Evolutionary conservation across 2,797 vertebrate genomes (phyloP).

Genomic region (Glyptemys insculpta): DNA sequence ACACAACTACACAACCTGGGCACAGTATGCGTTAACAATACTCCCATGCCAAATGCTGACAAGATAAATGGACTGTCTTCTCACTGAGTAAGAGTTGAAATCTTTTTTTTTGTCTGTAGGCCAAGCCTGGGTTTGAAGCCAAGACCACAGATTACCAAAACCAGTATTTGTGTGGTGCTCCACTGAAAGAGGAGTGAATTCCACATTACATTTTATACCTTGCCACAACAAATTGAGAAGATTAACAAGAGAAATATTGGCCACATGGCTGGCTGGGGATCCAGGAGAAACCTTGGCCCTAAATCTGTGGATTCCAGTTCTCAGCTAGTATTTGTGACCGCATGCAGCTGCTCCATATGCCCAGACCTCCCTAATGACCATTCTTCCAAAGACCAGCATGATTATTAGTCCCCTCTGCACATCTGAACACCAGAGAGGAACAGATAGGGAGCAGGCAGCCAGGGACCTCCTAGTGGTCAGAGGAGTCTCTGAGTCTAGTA

Average conservation of each 20-base stretch:
- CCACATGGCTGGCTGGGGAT: neutral
- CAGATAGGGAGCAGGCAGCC: neutral
- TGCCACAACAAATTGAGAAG: neutral
- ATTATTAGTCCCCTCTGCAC: neutral
- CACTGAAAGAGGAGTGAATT: neutral
- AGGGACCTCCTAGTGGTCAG: neutral
- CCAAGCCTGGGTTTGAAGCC: neutral
- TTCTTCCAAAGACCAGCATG: neutral
- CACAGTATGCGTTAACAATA: neutral
- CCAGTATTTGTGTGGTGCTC: neutral
- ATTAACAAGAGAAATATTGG: neutral
- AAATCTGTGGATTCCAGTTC: neutral
- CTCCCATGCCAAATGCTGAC: neutral
- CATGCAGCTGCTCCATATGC: slow-evolving; percentile 23
- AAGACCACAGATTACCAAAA: neutral
- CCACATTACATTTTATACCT: neutral
- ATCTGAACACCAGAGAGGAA: neutral
- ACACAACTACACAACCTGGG: neutral
- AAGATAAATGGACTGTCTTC: neutral
- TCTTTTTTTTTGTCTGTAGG: neutral
- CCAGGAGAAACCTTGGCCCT: neutral
- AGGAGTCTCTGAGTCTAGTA: neutral
- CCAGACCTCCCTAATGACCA: neutral
- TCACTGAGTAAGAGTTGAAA: neutral
- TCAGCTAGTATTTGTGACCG: neutral